Evolutionary conservation across 30 jellyfish, hydroid and myxozoan species (phyloP).

Genomic region (Aurelia aurita): DNA sequence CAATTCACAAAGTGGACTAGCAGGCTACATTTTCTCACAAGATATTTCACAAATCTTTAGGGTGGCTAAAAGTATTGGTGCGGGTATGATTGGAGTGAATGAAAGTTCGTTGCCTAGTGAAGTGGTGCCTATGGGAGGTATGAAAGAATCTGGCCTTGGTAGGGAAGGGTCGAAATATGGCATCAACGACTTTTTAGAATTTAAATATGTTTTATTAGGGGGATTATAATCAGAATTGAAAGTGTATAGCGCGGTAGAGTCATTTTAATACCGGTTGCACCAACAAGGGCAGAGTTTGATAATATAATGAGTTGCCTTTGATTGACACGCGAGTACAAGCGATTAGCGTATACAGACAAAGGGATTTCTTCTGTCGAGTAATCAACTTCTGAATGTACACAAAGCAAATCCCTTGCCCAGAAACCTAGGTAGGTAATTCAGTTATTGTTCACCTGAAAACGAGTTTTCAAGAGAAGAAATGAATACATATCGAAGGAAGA

Average conservation of each 20-base stretch:
- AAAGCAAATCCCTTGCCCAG: too few relatives aligned
- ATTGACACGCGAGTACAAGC: too few relatives aligned
- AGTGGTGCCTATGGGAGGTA: slow-evolving; percentile 83
- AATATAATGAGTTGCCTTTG: too few relatives aligned
- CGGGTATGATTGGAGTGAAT: slow-evolving; percentile 82
- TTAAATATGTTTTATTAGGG: slow-evolving; percentile 78
- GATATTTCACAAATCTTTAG: slow-evolving; percentile 69
- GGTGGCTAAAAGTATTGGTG: slow-evolving; percentile 55
- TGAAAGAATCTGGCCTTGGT: slow-evolving; percentile 89
- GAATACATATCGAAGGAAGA: too few relatives aligned
- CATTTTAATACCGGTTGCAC: too few relatives aligned
- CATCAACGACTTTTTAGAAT: slow-evolving; percentile 62
- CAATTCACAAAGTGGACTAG: slow-evolving; percentile 58
- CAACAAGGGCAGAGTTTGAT: neutral
- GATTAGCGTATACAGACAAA: too few relatives aligned
- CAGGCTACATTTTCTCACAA: slow-evolving; percentile 73
- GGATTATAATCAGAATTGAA: slow-evolving; percentile 2
- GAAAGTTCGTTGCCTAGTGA: slow-evolving; percentile 65
- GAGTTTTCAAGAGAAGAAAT: too few relatives aligned
- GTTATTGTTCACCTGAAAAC: too few relatives aligned
- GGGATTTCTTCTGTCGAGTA: too few relatives aligned
- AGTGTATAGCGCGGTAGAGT: too few relatives aligned
- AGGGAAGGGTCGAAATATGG: slow-evolving; percentile 86
- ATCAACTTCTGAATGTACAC: too few relatives aligned
- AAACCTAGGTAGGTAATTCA: too few relatives aligned